Evolutionary conservation across 2,113 vertebrate genomes (phyloP), one percentile per base, ranked within the genome.

Genomic region (Muscicapa adusta): DNA sequence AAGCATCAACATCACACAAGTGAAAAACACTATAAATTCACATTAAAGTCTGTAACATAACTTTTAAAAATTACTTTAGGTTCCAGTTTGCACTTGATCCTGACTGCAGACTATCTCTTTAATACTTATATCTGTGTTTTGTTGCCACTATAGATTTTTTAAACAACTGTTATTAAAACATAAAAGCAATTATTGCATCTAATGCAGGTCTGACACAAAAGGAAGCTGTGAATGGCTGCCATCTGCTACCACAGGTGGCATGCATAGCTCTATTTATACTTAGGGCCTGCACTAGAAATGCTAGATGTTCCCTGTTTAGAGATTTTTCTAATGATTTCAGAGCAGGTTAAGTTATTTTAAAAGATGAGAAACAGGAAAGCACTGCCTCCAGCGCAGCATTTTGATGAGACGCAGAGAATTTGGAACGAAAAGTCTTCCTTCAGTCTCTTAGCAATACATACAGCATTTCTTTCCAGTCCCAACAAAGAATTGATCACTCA

Each of bases 401-500:
- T 73, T 86, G 61, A 68, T 42, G 92, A 95, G 72, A 61, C 0
- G 0, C 24, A 34, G 18, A 34, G 3, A 25, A 22, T 88, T 40
- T 6, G 17, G 48, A 71, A 73, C 1, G 14, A 45, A 89, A 89
- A 36, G 0, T 12, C 45, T 90, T 85, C 75, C 83, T 29, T 25
- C 89, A 87, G 43, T 94, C 72, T 85, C 95, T 51, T 94, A 91
- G 96, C 88, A 89, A 96, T 61, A 84, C 68, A 67, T 65, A 76
- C 9, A 91, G 85, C 88, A 94, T 76, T 93, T 96, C 94, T 87
- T 65, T 73, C 80, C 72, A 54, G 89, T 93, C 65, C 61, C 91
- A 78, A 97, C 97, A 97, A 96, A 97, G 96, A 91, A 93, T 67
- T 96, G 95, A 97, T 78, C 95, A 91, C 96, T 95, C 84, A 95